Percentiles rank a stretch among this genome's conserved stretches.
Conservation (phyloP, 2,797 vertebrate genomes). For the Ciconia nigra region DNA sequence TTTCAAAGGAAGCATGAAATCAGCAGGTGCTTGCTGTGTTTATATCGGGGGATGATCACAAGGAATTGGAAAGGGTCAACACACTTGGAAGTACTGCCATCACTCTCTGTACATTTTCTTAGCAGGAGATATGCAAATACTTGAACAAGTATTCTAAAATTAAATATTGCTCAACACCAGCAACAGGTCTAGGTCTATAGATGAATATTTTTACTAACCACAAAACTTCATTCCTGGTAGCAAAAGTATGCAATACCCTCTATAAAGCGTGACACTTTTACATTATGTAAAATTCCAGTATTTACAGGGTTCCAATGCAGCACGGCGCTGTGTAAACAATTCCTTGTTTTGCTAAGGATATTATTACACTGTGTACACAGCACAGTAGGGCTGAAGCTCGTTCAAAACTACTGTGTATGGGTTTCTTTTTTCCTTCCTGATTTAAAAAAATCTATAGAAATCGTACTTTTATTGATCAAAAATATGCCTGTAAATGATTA, state of each 20-base stretch:
- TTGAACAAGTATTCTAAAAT: background rate
- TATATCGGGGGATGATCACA: accelerated
- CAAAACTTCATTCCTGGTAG: slow-evolving; percentile 9
- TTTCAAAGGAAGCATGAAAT: background rate
- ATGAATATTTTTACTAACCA: slow-evolving; percentile 1
- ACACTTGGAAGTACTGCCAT: background rate
- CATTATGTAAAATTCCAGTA: slow-evolving; percentile 22
- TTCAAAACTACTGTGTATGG: slow-evolving; percentile 9
- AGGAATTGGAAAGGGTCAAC: background rate
- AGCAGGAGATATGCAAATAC: background rate
- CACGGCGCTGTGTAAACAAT: background rate
- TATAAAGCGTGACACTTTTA: background rate
- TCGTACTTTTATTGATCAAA: background rate
- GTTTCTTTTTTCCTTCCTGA: background rate
- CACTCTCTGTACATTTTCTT: background rate
- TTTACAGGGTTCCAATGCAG: slow-evolving; percentile 26
- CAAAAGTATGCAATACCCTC: background rate
- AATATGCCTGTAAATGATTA: background rate
- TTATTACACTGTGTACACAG: slow-evolving; percentile 1
- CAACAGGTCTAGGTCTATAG: background rate
- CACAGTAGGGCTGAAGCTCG: background rate
- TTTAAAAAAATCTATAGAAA: background rate
- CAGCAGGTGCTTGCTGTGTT: background rate
- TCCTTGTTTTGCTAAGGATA: slow-evolving; percentile 53
- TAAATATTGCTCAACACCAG: background rate